Evolutionary conservation across 2,797 vertebrate genomes (phyloP), one percentile per base, ranked within the genome.

Genomic region (Alauda arvensis): DNA sequence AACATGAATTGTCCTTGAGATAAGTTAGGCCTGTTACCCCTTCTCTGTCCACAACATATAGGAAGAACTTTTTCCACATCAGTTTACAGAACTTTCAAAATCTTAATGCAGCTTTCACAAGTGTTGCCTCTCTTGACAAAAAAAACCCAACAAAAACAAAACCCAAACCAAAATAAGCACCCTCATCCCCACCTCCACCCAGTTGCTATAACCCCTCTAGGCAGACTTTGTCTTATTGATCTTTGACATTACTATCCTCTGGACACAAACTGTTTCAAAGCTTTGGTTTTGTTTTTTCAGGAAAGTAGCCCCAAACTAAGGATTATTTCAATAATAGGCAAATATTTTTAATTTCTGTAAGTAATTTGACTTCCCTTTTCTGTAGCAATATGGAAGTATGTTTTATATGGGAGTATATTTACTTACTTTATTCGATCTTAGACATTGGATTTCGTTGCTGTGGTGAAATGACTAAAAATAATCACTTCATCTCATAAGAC

Each of bases 121-220:
- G 14, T 20, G 12, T 23, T 83, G 24, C 71, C 33, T 40, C 46
- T 77, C 7, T 21, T 1, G 3, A 66, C 7, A 29, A 59, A 59
- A 59, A 56, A 46, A 26, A 11, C 0, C 3, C 9, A 25, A 37
- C 9, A 31, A 57, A 82, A 65, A 6, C 17, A 57, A 57, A 42
- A 34, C 5, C 18, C 20, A 63, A 56, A 48, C 5, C 24, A 70
- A 70, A n/a, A 51, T 29, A 37, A 13, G 29, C 28, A 67, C 33
- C 19, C 28, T 14, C 10, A 16, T 21, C 6, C 10, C 8, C 3
- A 2, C 2, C 1, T 3, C 15, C 4, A 2, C 6, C 6, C 13
- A 15, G 2, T 55, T 85, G 14, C n/a, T 48, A 31, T 17, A 78
- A 68, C 5, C 9, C 8, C 46, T 61, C 39, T 42, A 39, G 24